Evolutionary conservation across 30 jellyfish, hydroid and myxozoan species (phyloP).

Genomic region (Hydractinia symbiolongicarpus): DNA sequence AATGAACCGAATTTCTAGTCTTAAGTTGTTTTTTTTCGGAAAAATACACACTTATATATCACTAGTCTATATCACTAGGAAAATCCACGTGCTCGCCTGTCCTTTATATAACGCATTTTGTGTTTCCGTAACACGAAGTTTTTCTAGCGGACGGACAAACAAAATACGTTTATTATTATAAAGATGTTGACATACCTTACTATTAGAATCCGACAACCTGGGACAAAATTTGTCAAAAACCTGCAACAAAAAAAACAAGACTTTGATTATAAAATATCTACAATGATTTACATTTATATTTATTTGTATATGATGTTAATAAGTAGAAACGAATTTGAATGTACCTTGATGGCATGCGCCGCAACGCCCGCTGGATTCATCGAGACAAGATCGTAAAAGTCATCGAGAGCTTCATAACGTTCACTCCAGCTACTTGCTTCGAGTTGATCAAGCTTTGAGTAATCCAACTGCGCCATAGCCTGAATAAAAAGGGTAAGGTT

Average conservation of each 20-base stretch:
- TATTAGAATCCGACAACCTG: constrained; percentile 81
- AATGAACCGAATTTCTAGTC: too few relatives aligned
- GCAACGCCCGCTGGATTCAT: constrained; percentile 74
- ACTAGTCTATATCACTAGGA: too few relatives aligned
- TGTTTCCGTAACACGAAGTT: too few relatives aligned
- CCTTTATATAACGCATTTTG: too few relatives aligned
- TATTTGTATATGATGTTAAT: neutral
- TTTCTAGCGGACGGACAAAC: neutral
- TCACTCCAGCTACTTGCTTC: constrained; percentile 87
- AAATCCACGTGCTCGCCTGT: too few relatives aligned
- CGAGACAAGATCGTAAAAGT: constrained; percentile 60
- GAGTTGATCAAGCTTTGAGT: constrained; percentile 43
- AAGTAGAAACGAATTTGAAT: neutral
- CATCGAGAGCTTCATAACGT: constrained; percentile 76
- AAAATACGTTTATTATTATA: neutral
- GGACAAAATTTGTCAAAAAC: constrained; percentile 76
- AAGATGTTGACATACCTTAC: constrained; percentile 51
- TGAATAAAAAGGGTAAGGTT: too few relatives aligned
- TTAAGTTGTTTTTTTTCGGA: too few relatives aligned
- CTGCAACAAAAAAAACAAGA: constrained; percentile 27
- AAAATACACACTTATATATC: too few relatives aligned
- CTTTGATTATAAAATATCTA: neutral
- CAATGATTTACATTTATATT: neutral
- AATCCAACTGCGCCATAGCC: constrained; percentile 38
- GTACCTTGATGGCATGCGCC: constrained; percentile 64